Conservation (phyloP, 2,113 vertebrate species). For the Delphinus delphis region DNA sequence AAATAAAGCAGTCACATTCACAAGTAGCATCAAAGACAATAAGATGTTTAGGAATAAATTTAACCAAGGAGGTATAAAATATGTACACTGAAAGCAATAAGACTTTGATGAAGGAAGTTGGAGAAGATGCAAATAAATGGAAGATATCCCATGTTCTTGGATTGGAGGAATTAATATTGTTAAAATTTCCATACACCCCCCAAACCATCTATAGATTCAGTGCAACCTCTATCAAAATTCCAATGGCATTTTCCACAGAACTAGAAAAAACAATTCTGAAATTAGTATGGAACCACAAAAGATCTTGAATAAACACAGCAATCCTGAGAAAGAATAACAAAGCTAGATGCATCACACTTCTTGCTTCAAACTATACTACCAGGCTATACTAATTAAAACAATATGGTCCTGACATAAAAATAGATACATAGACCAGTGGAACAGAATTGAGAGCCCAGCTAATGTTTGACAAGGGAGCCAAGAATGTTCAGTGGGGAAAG, state of each 20-base stretch:
- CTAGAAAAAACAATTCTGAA: neutral
- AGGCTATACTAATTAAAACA: neutral
- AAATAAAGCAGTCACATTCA: no score
- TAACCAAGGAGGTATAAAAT: no score
- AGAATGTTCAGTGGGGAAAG: neutral
- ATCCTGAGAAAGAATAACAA: neutral
- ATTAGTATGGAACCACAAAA: neutral
- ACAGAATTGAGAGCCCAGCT: neutral
- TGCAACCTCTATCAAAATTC: no score
- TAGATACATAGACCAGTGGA: neutral
- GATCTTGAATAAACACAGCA: neutral
- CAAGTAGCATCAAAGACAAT: no score
- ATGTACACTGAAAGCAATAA: no score
- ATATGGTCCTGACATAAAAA: neutral
- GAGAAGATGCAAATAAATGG: neutral
- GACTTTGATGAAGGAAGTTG: neutral
- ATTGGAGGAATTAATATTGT: neutral
- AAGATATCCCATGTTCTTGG: neutral
- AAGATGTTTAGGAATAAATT: no score
- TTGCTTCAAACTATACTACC: neutral
- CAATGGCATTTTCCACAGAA: no score
- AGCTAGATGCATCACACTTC: neutral
- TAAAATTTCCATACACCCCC: no score
- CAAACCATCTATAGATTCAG: no score
- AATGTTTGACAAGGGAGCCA: neutral